Conservation (phyloP, 1,140 invertebrate species). For the Apis cerana region DNA sequence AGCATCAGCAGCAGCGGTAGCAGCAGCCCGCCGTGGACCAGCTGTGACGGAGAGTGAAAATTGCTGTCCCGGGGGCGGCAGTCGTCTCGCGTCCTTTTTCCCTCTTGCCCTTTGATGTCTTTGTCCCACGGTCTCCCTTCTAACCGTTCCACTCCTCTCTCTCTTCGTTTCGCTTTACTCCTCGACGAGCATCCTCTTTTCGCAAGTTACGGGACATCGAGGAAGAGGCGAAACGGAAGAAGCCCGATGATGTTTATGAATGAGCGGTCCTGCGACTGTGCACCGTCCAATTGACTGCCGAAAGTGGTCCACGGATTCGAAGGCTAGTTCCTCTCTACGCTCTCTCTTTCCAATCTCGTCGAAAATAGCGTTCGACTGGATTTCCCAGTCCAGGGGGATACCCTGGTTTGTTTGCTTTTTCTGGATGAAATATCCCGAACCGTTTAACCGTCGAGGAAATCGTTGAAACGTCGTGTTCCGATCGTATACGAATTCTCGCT, state of each 20-base stretch:
- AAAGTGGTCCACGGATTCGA: constrained; percentile 20
- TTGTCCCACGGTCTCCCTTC: constrained; percentile 32
- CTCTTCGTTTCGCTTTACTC: constrained; percentile 7
- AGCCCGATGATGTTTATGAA: constrained; percentile 63
- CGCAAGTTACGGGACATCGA: constrained; percentile 17
- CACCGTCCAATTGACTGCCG: constrained; percentile 45
- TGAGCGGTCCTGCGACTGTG: constrained; percentile 49
- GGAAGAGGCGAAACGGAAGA: constrained; percentile 44
- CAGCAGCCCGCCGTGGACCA: constrained; percentile 5
- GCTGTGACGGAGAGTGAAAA: constrained; percentile 59
- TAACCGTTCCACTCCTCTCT: not conserved
- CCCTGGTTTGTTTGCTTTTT: not conserved
- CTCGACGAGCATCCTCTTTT: not conserved
- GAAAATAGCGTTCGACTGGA: constrained; percentile 22
- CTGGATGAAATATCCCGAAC: not conserved
- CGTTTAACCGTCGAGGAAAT: constrained; percentile 3
- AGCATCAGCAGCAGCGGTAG: not conserved
- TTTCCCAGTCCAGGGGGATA: not conserved
- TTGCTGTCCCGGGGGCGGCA: constrained; percentile 47
- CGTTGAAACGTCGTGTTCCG: too few species aligned
- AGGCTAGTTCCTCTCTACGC: not conserved
- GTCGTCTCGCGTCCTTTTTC: constrained; percentile 52
- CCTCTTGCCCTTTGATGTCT: constrained; percentile 59
- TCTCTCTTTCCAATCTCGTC: not conserved
- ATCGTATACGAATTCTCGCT: too few species aligned